These are phyloP conservation scores for Capitulum mitella DNA, from an alignment of 2,888 invertebrate species.

Conservation along the genomic window DNA sequence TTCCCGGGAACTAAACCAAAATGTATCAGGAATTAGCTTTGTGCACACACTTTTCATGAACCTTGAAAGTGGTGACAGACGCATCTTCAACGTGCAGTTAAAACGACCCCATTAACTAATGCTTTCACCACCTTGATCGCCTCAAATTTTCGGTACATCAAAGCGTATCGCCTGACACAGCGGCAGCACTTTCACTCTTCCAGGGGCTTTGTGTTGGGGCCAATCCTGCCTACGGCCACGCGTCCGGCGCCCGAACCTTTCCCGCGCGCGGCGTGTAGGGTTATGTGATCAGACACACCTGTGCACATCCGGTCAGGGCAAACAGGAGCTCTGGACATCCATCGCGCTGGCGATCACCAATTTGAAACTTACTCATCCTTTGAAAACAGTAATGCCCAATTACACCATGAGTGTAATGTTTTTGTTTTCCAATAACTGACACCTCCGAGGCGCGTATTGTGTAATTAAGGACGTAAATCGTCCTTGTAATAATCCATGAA, in stretches of 20 bases:
- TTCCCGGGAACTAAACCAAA: too few species aligned
- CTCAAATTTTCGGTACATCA: too few species aligned
- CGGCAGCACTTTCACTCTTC: too few species aligned
- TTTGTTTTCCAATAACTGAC: slow-evolving; percentile 24
- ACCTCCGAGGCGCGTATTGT: slow-evolving; percentile 15
- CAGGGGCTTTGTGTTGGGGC: too few species aligned
- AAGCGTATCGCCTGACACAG: too few species aligned
- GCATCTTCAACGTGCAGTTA: too few species aligned
- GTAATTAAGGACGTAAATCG: slow-evolving; percentile 20
- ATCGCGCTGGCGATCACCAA: neutral
- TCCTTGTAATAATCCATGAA: slow-evolving; percentile 21
- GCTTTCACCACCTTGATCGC: too few species aligned
- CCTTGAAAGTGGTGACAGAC: too few species aligned
- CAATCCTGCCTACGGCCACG: too few species aligned
- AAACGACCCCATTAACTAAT: too few species aligned
- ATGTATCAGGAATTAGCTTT: too few species aligned
- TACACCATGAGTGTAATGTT: slow-evolving; percentile 20
- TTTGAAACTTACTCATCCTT: neutral
- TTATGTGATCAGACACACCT: neutral
- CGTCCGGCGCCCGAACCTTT: neutral
- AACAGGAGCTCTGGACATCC: neutral
- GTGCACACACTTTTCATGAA: too few species aligned
- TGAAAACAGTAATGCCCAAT: slow-evolving; percentile 8
- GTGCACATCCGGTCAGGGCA: neutral
- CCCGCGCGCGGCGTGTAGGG: neutral